These are phyloP conservation scores for Leptopterna dolabrata DNA, from an alignment of 2,888 invertebrate species.

Conservation along the genomic window DNA sequence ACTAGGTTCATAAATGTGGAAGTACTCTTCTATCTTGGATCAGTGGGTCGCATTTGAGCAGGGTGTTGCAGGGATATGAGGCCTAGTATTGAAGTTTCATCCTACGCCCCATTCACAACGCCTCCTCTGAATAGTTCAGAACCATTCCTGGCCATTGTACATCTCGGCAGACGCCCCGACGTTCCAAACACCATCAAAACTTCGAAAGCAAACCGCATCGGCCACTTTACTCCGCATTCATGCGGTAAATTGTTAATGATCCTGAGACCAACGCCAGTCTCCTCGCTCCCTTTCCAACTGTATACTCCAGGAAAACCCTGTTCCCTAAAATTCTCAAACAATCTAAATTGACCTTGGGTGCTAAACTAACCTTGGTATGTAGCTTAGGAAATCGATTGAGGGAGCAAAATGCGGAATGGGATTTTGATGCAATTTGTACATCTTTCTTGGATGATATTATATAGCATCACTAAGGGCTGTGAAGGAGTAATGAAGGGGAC, in stretches of 20 bases:
- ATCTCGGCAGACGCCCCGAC: not conserved
- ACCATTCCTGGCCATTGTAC: not conserved
- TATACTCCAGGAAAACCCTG: not conserved
- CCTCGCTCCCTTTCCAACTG: not conserved
- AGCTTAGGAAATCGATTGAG: not conserved
- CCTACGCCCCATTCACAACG: not conserved
- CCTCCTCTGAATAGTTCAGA: not conserved
- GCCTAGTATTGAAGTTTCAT: not conserved
- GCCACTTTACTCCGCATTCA: not conserved
- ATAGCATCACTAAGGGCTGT: too few species aligned
- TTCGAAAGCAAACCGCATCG: conserved; percentile 3
- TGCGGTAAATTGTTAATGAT: conserved; percentile 11
- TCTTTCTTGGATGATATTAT: too few species aligned
- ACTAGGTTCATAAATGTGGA: not conserved
- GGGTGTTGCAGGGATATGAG: not conserved
- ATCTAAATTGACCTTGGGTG: not conserved
- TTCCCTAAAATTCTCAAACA: not conserved
- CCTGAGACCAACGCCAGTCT: not conserved
- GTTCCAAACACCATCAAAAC: conserved; percentile 7
- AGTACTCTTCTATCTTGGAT: not conserved
- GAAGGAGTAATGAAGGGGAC: too few species aligned
- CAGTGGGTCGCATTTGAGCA: not conserved
- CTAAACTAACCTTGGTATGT: not conserved
- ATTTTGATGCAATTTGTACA: too few species aligned
- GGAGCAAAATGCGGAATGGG: too few species aligned